Conservation (phyloP, 2,888 invertebrate genomes). For the Pristionchus fissidentatus region DNA sequence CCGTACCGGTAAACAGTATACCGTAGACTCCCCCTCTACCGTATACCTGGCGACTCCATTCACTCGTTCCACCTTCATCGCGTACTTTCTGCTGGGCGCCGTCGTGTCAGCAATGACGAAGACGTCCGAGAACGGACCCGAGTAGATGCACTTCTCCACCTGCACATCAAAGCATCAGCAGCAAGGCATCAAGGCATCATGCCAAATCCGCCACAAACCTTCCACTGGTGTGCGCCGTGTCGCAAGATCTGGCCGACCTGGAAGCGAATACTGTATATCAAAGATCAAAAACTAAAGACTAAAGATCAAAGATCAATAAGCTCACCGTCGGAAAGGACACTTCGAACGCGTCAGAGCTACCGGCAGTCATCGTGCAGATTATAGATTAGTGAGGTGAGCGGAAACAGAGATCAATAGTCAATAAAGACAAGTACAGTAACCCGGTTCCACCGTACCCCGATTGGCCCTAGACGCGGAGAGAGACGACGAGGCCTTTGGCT, state of each 20-base stretch:
- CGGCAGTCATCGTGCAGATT: not conserved
- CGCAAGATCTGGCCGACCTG: slow-evolving; percentile 44
- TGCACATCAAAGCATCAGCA: not conserved
- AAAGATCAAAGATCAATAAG: slow-evolving; percentile 6
- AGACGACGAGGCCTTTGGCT: too few relatives aligned
- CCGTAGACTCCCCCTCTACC: not conserved
- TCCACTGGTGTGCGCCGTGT: slow-evolving; percentile 29
- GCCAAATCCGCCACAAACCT: not conserved
- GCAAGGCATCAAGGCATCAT: not conserved
- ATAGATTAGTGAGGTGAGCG: slow-evolving; percentile 8
- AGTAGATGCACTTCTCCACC: slow-evolving; percentile 60
- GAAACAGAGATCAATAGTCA: slow-evolving; percentile 1
- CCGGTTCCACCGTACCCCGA: not conserved
- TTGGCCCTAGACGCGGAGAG: too few relatives aligned
- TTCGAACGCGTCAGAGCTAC: not conserved
- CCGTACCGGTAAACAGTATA: too few relatives aligned
- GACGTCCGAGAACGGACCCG: slow-evolving; percentile 70
- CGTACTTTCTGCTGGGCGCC: slow-evolving; percentile 54
- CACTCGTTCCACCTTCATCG: slow-evolving; percentile 69
- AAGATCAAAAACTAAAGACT: not conserved
- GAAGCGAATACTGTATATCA: not conserved
- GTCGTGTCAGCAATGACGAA: slow-evolving; percentile 60
- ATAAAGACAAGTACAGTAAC: not conserved
- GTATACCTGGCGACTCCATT: slow-evolving; percentile 59
- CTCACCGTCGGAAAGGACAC: slow-evolving; percentile 33